phyloP scores from a whole-genome alignment of 2,888 invertebrate genomes.

The Cryptophagus acutangulus region DNA sequence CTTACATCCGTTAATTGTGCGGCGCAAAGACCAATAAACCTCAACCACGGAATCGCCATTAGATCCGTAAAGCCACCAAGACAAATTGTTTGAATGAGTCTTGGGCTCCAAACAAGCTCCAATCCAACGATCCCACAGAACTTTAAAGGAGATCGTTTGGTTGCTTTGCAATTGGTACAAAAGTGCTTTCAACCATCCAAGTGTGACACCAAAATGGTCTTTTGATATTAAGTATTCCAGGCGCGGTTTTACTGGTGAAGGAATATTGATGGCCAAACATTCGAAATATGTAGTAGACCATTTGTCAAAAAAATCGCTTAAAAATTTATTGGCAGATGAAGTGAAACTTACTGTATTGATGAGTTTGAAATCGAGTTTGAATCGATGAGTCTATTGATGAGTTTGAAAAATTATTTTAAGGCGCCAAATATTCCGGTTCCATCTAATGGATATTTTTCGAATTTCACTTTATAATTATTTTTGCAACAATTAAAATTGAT shows the following conservation, averaged over 20 bases:
- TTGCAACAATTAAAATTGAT: too few relatives aligned
- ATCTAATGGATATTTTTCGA: too few relatives aligned
- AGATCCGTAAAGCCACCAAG: conserved; percentile 63
- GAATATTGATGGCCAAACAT: conserved; percentile 69
- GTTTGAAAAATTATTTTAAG: too few relatives aligned
- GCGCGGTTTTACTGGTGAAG: conserved; percentile 75
- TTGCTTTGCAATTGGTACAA: conserved; percentile 64
- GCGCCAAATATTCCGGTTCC: too few relatives aligned
- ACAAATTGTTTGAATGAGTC: conserved; percentile 62
- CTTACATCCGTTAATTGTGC: conserved; percentile 61
- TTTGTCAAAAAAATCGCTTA: too few relatives aligned
- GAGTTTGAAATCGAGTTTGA: too few relatives aligned
- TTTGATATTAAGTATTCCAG: conserved; percentile 68
- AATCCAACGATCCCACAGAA: conserved; percentile 55
- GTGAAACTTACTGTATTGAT: too few relatives aligned
- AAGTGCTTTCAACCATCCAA: conserved; percentile 73
- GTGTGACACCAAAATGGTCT: conserved; percentile 69
- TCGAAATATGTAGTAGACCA: conserved; percentile 84
- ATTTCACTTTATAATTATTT: too few relatives aligned
- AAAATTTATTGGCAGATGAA: too few relatives aligned
- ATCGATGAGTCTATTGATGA: too few relatives aligned
- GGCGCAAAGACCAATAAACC: conserved; percentile 70
- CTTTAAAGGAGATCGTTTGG: conserved; percentile 41
- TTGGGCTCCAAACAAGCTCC: conserved; percentile 61
- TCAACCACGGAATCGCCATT: conserved; percentile 63